Percentiles rank a stretch among this genome's conserved stretches.
Evolutionary conservation across 2,113 vertebrate genomes (phyloP).

Genomic region (Thomomys bottae): DNA sequence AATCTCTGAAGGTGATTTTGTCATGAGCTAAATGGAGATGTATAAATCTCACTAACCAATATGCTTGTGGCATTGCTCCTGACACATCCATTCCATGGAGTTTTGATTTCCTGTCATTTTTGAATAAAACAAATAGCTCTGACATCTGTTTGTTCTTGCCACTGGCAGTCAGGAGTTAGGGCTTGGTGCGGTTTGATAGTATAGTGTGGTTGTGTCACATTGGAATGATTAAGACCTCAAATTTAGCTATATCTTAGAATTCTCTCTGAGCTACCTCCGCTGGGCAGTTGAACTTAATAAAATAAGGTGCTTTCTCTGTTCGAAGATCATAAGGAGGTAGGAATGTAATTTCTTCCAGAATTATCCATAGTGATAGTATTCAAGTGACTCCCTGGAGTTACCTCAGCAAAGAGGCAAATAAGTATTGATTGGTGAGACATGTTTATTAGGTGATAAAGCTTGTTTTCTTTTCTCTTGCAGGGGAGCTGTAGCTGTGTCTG

Average conservation of each 20-base stretch:
- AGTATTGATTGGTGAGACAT: slow-evolving; percentile 67
- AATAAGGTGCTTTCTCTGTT: slow-evolving; percentile 59
- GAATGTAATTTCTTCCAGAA: slow-evolving; percentile 60
- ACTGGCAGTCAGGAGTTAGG: neutral
- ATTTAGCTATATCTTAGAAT: slow-evolving; percentile 17
- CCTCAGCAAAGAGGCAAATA: slow-evolving; percentile 77
- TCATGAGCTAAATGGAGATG: slow-evolving; percentile 24
- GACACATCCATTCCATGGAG: slow-evolving; percentile 54
- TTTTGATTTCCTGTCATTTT: slow-evolving; percentile 74
- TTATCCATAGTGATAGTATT: slow-evolving; percentile 61
- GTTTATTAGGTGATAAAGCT: slow-evolving; percentile 67
- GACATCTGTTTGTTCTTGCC: slow-evolving; percentile 54
- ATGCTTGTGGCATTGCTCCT: slow-evolving; percentile 52
- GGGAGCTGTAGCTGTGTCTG: neutral
- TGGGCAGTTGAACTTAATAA: slow-evolving; percentile 49
- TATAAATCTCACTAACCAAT: slow-evolving; percentile 67
- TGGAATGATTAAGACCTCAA: neutral
- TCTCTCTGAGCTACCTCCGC: slow-evolving; percentile 25
- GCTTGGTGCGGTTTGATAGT: slow-evolving; percentile 36
- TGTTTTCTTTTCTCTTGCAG: slow-evolving; percentile 77
- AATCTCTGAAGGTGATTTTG: slow-evolving; percentile 62
- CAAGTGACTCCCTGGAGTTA: slow-evolving; percentile 66
- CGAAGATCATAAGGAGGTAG: slow-evolving; percentile 61
- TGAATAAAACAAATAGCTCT: slow-evolving; percentile 65
- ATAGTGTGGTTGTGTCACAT: neutral